Percentiles rank a stretch among this genome's conserved stretches.
Conservation (phyloP, 1,140 invertebrate genomes). For the Patella vulgata region DNA sequence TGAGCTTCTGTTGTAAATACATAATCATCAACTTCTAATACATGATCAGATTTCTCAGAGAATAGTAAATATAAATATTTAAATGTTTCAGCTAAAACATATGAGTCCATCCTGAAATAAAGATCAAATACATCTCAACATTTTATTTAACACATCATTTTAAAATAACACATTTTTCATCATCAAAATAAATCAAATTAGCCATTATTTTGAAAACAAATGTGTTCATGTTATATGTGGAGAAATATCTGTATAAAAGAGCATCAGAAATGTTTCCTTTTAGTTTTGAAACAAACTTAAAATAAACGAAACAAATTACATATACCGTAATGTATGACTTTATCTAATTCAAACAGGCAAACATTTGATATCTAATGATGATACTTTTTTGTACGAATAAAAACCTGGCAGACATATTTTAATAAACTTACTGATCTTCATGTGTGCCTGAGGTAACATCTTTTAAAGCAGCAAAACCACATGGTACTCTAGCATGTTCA, state of each 20-base stretch:
- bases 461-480: conserved; percentile 96
- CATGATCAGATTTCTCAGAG: conserved; percentile 85
- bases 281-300: too few species aligned
- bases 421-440: conserved; percentile 65
- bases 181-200: background rate
- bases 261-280: too few species aligned
- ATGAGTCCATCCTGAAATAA: conserved; percentile 90
- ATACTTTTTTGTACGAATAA: too few species aligned
- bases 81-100: conserved; percentile 96
- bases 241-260: too few species aligned
- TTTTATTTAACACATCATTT: background rate
- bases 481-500: conserved; percentile 89
- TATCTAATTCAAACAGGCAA: too few species aligned
- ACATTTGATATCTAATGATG: too few species aligned
- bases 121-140: too few species aligned
- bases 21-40: conserved; percentile 94
- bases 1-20: conserved; percentile 98
- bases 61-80: conserved; percentile 97
- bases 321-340: too few species aligned
- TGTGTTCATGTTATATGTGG: too few species aligned
- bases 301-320: too few species aligned
- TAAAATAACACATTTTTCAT: background rate
- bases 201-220: too few species aligned
- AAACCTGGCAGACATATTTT: too few species aligned
- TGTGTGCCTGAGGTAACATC: conserved; percentile 89